Evolutionary conservation across 2,113 vertebrate species (phyloP), one percentile per base, ranked within the genome.

Genomic region (Pachycephala philippinensis): DNA sequence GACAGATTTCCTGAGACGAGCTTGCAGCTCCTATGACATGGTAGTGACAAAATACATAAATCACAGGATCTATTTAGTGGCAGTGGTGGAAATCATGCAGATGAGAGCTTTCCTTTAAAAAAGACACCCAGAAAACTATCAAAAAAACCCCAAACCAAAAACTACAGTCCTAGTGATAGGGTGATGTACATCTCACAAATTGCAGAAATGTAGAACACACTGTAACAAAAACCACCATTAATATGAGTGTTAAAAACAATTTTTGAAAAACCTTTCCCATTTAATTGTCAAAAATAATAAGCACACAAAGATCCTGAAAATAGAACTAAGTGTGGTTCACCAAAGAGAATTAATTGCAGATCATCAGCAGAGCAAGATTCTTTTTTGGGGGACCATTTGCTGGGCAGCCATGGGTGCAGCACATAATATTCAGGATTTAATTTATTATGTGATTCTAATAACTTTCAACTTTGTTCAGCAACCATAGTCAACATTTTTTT

Each of bases 281-380:
- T 87, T 81, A 68, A 44, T 76, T 65, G 22, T 92, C 19, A 0
- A 31, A 71, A 57, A 33, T 5, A 86, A 3, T 30, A 68, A 76
- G 23, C 13, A 76, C 6, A 13, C 2, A 50, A 78, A 78, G 52
- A 30, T 21, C 4, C 13, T 85, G 49, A 64, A 28, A 13, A n/a
- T 2, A 87, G 21, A 61, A 31, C 12, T 1, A 28, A 61, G 11
- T 10, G 12, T 42, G 11, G n/a, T 19, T 77, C 30, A 39, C 5
- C 5, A 40, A 68, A 70, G 19, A 78, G 3, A 84, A 83, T 26
- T 26, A 89, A 57, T 30, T 81, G 2, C 4, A 57, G 11, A 23
- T 54, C 40, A 53, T 24, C 26, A 33, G 18, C 2, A 3, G 2
- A 0, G 0, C 2, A 75, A 64, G 19, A 31, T 17, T 7, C 2